Evolutionary conservation across 2,888 invertebrate genomes (phyloP).

Genomic region (Julus scanicus): DNA sequence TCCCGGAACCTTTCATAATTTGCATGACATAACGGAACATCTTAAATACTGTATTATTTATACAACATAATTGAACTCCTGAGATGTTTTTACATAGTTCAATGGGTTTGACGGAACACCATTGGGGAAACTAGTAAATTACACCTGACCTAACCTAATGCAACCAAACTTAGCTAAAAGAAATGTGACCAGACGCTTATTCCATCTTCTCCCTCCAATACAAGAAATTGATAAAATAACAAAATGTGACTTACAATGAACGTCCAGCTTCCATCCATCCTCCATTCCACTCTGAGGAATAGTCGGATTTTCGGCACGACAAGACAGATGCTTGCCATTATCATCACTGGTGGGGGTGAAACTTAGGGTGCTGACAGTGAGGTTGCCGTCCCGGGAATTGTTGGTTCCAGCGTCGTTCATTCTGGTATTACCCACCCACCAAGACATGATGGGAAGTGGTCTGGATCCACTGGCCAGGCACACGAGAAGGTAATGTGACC

Average conservation of each 20-base stretch:
- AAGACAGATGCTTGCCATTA: conserved; percentile 61
- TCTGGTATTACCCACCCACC: conserved; percentile 63
- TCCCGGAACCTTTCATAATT: too few species aligned
- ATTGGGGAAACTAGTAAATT: too few species aligned
- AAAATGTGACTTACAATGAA: conserved; percentile 61
- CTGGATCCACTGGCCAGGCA: conserved; percentile 63
- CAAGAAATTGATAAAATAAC: not conserved
- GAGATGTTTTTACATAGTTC: too few species aligned
- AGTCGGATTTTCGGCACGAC: conserved; percentile 61
- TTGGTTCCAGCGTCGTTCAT: conserved; percentile 57
- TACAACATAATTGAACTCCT: too few species aligned
- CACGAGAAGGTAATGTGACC: conserved; percentile 61
- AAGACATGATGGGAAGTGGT: conserved; percentile 63
- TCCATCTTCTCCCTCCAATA: not conserved
- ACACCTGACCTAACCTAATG: too few species aligned
- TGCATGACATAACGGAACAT: too few species aligned
- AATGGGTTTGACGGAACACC: too few species aligned
- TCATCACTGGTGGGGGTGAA: conserved; percentile 61
- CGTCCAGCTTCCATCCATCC: conserved; percentile 61
- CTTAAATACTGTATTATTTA: too few species aligned
- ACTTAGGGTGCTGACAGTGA: conserved; percentile 61
- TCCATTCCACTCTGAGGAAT: conserved; percentile 61
- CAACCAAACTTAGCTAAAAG: not conserved
- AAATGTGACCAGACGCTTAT: not conserved
- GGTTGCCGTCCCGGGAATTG: conserved; percentile 60